Base-by-base conservation (phyloP, 2,113 vertebrate genomes). In the Otolemur garnettii region DNA sequence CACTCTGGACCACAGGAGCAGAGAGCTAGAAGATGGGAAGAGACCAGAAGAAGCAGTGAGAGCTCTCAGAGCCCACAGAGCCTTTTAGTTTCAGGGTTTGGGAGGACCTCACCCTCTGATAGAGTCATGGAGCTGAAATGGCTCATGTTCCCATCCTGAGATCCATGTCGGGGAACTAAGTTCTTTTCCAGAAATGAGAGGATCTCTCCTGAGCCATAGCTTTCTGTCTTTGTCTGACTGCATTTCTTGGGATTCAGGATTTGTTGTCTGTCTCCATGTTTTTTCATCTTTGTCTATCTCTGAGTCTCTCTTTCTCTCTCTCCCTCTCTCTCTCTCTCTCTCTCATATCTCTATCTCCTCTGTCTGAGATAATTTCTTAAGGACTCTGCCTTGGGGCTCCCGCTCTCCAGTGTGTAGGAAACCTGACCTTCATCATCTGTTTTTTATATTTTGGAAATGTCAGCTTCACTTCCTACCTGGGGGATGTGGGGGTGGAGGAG, bases 371-470 rank as follows among this genome's bases (percentile, higher is more conserved):
- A 28, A 85, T 86, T 97, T 97, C 85, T 79, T 79, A 62, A 91
- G 94, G 91, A 96, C 88, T 96, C 96, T 94, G 92, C 91, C 95
- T 91, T 92, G 80, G 95, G 94, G 93, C 94, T 92, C 82, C 74
- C 13, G 33, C 95, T 93, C 77, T 87, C 96, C 85, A 86, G 50
- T 92, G 74, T 75, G 38, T 75, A 68, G 90, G 97, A 97, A 98
- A 97, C 87, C 89, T 83, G 83, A 97, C 96, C 95, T 94, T 90
- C 94, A 87, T 96, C 93, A 96, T 97, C 97, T 97, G 97, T 91
- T 97, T 97, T 97, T 95, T 97, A 96, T 97, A 97, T 96, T 96
- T 96, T 87, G 91, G 88, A 91, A 97, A 94, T 26, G 21, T 88
- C 92, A 90, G 78, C 88, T 92, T 95, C 86, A 90, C 96, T 97